These are phyloP conservation scores for Rhodinocichla rosea DNA, from an alignment of 2,113 vertebrate species.

Conservation along the genomic window DNA sequence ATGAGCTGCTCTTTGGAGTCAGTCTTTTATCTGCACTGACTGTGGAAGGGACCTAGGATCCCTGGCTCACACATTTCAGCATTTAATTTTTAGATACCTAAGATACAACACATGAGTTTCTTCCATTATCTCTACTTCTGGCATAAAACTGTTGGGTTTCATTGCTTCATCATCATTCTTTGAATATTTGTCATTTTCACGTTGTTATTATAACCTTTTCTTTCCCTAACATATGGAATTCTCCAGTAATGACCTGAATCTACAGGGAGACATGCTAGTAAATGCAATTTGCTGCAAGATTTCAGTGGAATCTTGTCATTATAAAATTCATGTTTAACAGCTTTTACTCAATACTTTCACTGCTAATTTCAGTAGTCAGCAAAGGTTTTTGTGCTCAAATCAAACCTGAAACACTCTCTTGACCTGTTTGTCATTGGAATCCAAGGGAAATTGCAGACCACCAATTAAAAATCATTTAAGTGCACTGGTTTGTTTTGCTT, in stretches of 20 bases:
- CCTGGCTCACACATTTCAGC: not conserved
- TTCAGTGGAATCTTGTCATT: not conserved
- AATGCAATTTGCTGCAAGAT: not conserved
- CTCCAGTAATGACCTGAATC: not conserved
- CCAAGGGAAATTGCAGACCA: slow-evolving; percentile 21
- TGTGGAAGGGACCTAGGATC: not conserved
- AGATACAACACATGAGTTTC: not conserved
- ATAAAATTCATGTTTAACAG: not conserved
- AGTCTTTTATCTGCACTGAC: not conserved
- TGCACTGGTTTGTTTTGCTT: slow-evolving; percentile 27
- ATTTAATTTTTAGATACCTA: not conserved
- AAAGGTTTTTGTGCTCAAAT: not conserved
- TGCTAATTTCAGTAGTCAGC: slow-evolving; percentile 13
- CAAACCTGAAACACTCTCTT: not conserved
- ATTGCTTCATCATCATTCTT: slow-evolving; percentile 4
- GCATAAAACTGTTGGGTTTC: not conserved
- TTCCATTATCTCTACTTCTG: not conserved
- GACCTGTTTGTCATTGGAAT: not conserved
- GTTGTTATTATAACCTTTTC: slow-evolving; percentile 1
- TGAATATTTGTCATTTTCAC: slow-evolving; percentile 26
- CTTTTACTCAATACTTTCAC: not conserved
- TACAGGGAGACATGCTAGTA: not conserved
- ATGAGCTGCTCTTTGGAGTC: not conserved
- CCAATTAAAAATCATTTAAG: slow-evolving; percentile 42
- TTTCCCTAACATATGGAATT: not conserved